phyloP scores from a whole-genome alignment of 1,140 invertebrate genomes.

The Meloidogyne chitwoodi region DNA sequence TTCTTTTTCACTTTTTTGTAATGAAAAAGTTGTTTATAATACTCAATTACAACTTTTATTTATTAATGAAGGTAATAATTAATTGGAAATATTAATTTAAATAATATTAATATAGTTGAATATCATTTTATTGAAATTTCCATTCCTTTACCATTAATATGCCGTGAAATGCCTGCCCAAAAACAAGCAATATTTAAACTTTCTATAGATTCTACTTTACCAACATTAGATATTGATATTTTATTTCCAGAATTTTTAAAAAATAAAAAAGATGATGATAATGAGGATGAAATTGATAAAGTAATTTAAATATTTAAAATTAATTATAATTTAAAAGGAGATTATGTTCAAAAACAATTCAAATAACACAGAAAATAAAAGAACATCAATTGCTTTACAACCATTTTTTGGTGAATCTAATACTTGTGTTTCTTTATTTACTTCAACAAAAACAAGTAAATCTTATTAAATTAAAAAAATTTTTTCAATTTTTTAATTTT shows the following conservation, averaged over 20 bases:
- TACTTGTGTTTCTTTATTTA: conserved; percentile 33
- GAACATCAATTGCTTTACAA: conserved; percentile 41
- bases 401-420: conserved; percentile 27
- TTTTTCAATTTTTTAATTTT: no score
- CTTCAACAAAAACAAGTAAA: conserved; percentile 39
- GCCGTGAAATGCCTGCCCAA: conserved; percentile 25
- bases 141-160: conserved; percentile 33
- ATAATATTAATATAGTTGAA: conserved; percentile 13
- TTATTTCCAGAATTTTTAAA: conserved; percentile 35
- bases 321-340: background rate
- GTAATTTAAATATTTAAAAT: background rate
- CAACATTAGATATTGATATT: conserved; percentile 19
- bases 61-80: conserved; percentile 3
- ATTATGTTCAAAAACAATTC: background rate
- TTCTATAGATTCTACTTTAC: conserved; percentile 29
- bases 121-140: conserved; percentile 6
- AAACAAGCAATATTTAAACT: conserved; percentile 32
- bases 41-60: conserved; percentile 23
- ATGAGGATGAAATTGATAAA: background rate
- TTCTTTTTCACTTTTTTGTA: conserved; percentile 31
- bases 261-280: background rate
- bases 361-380: conserved; percentile 23
- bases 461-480: background rate
- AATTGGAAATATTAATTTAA: background rate
- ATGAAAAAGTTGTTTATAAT: conserved; percentile 30